Evolutionary conservation across 92 coral and sea anemone species (phyloP).

Genomic region (Parazoanthus swiftii): DNA sequence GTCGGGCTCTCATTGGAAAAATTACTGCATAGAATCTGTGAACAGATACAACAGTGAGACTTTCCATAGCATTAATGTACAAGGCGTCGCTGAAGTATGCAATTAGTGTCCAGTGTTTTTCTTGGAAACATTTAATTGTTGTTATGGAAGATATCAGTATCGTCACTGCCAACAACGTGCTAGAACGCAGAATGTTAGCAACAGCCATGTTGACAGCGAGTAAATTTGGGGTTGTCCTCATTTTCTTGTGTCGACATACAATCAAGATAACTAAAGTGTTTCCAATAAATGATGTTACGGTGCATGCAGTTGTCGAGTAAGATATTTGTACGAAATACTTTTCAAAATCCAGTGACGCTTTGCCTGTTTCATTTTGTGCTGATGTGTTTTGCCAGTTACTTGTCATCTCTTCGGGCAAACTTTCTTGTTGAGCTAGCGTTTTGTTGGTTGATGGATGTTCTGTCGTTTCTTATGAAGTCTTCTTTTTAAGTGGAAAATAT

Average conservation of each 20-base stretch:
- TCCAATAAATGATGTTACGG: neutral
- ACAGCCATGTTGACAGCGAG: conserved; percentile 15
- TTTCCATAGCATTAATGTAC: neutral
- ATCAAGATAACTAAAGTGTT: neutral
- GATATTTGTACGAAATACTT: neutral
- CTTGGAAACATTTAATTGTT: neutral
- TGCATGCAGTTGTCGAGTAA: neutral
- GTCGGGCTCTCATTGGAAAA: conserved; percentile 27
- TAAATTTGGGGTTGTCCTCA: conserved; percentile 23
- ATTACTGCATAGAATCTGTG: conserved; percentile 24
- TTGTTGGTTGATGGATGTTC: neutral
- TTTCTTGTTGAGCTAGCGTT: neutral
- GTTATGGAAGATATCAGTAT: neutral
- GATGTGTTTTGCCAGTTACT: neutral
- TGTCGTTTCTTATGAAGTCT: neutral
- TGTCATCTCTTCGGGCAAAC: neutral
- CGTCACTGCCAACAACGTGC: neutral
- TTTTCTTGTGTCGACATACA: neutral
- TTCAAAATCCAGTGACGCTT: neutral
- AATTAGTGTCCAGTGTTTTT: neutral
- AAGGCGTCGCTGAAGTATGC: neutral
- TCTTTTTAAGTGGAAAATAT: neutral
- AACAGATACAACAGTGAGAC: neutral
- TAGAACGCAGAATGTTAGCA: neutral
- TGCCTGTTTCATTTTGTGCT: neutral